Evolutionary conservation across 2,797 vertebrate species (phyloP), one percentile per base, ranked within the genome.

Genomic region (Sebastes minor): DNA sequence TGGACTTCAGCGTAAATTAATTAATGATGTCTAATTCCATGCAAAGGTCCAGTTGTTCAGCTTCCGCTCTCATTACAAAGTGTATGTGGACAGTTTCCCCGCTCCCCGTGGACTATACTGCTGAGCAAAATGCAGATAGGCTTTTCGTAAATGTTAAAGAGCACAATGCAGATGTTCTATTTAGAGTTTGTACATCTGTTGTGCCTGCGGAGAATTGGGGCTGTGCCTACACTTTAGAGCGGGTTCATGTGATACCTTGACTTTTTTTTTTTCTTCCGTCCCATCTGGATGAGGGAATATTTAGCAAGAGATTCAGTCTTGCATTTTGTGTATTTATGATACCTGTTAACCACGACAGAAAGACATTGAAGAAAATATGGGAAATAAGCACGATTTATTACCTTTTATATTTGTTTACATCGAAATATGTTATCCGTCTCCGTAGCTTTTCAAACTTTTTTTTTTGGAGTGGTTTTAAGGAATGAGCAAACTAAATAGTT

Each of bases 21-120:
- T 93, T 91, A 84, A 83, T 81, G 74, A 81, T 76, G 84, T 84
- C 60, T 85, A 80, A 89, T 83, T 88, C 76, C 61, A 78, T 53
- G 83, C 78, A 85, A 75, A 88, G 80, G 83, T 89, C 70, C 62
- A 38, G 78, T 87, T 84, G 83, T 72, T 91, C 12, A 64, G 78
- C 79, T 74, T 35, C 65, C 32, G 20, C 68, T 70, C 57, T 74
- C 32, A 55, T 46, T 76, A 42, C 64, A 60, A 64, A 65, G 69
- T 42, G 10, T 8, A 16, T 33, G 69, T 76, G 63, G 83, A 83
- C 65, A 67, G 62, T 78, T 63, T 22, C 61, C 25, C 68, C 6
- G 57, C 69, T 67, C 66, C 75, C 73, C 3, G 63, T 72, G 49
- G 74, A 66, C 56, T 11, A n/a, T n/a, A 2, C 32, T 22, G 74